Evolutionary conservation across 2,888 invertebrate genomes (phyloP), one percentile per base, ranked within the genome.

Genomic region (Campaea margaritaria): DNA sequence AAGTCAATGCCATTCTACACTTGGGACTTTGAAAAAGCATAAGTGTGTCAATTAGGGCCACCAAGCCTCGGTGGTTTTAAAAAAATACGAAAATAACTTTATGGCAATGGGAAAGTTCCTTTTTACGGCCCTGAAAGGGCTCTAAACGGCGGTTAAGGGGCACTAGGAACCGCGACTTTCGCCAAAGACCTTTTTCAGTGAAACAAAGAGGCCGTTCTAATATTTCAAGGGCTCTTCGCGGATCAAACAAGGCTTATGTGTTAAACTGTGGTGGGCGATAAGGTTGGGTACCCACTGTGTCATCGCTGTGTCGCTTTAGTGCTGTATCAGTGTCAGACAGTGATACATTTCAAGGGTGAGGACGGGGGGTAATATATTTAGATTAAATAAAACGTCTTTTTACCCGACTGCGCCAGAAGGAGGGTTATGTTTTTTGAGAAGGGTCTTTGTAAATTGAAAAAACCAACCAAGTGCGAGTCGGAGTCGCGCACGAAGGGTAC

Each of bases 181-280:
- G 16, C 50, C 28, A 46, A 47, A 46, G 58, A 45, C 55, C 43
- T 56, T 62, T 62, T 51, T 58, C 57, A 57, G 50, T 55, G 27
- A 57, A 66, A 63, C 58, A 61, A 64, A 63, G 60, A 61, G 63
- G 58, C 47, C 46, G 57, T 61, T 60, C 58, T 65, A 59, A 65
- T 65, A 62, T 59, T 56, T 62, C 55, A 58, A 65, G 56, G 44
- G 59, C 61, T 48, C 51, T 61, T 38, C 9, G 31, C 52, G 50
- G 60, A 62, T 62, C 62, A 65, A 62, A 66, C 63, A 48, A 46
- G 39, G 59, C 48, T 54, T 38, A 43, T 56, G 51, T 44, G 51
- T 54, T 56, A 63, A 63, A 66, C 58, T 56, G 65, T 46, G 44
- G 47, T 58, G 56, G 54, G 43, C 52, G 46, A 58, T 60, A 62